Conservation (phyloP, 1,140 invertebrate genomes). For the Drosophila punjabiensis region DNA sequence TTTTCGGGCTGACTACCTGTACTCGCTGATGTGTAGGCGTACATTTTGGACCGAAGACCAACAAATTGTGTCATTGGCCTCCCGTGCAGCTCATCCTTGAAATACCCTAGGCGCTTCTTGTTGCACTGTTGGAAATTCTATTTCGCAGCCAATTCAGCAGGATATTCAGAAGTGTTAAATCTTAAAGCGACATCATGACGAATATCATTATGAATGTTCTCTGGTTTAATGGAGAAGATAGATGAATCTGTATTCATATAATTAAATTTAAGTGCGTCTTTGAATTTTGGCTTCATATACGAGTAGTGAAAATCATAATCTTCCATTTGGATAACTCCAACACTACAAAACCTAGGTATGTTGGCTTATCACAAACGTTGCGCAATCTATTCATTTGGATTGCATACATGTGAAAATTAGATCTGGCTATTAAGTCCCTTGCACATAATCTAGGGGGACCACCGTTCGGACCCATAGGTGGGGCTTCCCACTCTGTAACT, state of each 20-base stretch:
- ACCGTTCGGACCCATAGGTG: background rate
- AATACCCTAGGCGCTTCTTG: too few species aligned
- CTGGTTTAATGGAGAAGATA: background rate
- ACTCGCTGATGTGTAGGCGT: too few species aligned
- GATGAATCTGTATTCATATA: background rate
- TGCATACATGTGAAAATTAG: background rate
- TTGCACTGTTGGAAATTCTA: too few species aligned
- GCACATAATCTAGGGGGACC: background rate
- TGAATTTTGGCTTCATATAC: background rate
- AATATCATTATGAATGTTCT: background rate
- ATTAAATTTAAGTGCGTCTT: background rate
- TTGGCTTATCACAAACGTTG: background rate
- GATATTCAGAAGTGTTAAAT: too few species aligned
- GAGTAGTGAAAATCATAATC: background rate
- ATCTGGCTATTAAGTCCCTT: too few species aligned
- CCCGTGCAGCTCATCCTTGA: too few species aligned
- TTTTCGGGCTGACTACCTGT: too few species aligned
- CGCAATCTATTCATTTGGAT: background rate
- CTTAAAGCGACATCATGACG: too few species aligned
- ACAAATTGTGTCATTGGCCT: too few species aligned
- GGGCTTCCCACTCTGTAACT: background rate
- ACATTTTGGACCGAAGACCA: too few species aligned
- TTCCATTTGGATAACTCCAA: background rate
- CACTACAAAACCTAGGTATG: background rate
- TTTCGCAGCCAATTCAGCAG: too few species aligned